Evolutionary conservation across 2,113 vertebrate genomes (phyloP), one percentile per base, ranked within the genome.

Genomic region (Rousettus leschenaultii): DNA sequence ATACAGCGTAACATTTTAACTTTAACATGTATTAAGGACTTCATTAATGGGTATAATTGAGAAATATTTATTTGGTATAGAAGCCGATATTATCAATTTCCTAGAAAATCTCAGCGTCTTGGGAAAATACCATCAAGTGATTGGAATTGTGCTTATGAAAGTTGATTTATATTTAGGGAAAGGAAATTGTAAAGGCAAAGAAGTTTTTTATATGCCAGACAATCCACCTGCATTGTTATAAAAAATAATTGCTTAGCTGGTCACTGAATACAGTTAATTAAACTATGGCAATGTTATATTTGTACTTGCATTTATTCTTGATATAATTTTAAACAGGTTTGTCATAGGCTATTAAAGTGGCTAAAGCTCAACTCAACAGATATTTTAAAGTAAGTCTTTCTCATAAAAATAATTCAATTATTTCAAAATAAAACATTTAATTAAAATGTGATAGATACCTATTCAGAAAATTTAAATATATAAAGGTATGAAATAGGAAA

Each of bases 351-450:
- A 40, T 68, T 80, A 48, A 65, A 83, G 55, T 74, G 28, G 43
- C 38, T 93, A n/a, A 13, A 89, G 22, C 30, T 73, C 80, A 95
- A 55, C 53, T 19, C 33, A 75, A 26, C 33, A 93, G 15, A 28
- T 83, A 82, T 70, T 77, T 91, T 89, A 15, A 87, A 92, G 35
- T 57, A 83, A 55, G 28, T 53, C 82, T 95, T 97, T 85, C 24
- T 95, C 63, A 24, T 26, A 70, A 59, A 73, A 55, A 79, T 79
- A 21, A 43, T 19, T 93, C 7, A 48, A 4, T 45, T 73, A 33
- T 88, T 90, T 94, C 7, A 89, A 51, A 77, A 48, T 48, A 21
- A 65, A 82, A 71, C 6, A 0, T 53, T 83, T 53, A 77, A 63
- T 91, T 95, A 43, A 84, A 74, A 22, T 91, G 22, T 68, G 78